Conservation (phyloP, 2,888 invertebrate species). For the Onchidella celtica region DNA sequence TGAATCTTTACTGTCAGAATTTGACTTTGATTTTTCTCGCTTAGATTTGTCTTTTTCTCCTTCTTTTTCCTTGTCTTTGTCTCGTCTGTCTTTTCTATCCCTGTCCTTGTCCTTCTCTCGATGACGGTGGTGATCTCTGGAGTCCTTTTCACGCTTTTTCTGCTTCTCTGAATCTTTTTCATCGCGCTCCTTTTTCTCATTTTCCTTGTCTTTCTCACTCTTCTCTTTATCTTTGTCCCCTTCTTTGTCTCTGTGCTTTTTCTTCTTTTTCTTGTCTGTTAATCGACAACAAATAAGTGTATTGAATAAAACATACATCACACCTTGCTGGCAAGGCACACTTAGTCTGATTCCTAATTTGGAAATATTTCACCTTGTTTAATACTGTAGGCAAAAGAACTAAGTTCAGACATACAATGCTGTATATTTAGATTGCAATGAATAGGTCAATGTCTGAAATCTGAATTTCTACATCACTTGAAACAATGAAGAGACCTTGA, state of each 20-base stretch:
- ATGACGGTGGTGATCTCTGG: constrained; percentile 52
- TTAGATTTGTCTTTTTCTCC: constrained; percentile 26
- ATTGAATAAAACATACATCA: too few species aligned
- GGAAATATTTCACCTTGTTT: too few species aligned
- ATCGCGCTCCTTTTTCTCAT: constrained; percentile 74
- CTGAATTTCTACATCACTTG: too few species aligned
- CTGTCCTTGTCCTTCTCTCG: constrained; percentile 58
- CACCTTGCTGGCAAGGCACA: too few species aligned
- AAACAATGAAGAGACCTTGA: too few species aligned
- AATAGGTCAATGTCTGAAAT: too few species aligned
- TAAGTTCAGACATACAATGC: too few species aligned
- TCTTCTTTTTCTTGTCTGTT: constrained; percentile 62
- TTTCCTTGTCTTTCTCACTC: constrained; percentile 78
- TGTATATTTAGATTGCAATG: too few species aligned
- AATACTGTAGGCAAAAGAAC: too few species aligned
- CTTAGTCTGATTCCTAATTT: too few species aligned
- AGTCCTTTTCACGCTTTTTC: not conserved
- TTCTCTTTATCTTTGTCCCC: constrained; percentile 72
- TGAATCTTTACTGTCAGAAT: constrained; percentile 54
- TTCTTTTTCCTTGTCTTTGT: constrained; percentile 10
- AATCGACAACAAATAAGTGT: too few species aligned
- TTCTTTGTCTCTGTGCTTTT: constrained; percentile 62
- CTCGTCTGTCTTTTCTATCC: constrained; percentile 39
- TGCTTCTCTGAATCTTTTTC: constrained; percentile 33
- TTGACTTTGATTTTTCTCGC: constrained; percentile 44